Conservation (phyloP, 1,140 invertebrate species). For the Dreissena rostriformis region DNA sequence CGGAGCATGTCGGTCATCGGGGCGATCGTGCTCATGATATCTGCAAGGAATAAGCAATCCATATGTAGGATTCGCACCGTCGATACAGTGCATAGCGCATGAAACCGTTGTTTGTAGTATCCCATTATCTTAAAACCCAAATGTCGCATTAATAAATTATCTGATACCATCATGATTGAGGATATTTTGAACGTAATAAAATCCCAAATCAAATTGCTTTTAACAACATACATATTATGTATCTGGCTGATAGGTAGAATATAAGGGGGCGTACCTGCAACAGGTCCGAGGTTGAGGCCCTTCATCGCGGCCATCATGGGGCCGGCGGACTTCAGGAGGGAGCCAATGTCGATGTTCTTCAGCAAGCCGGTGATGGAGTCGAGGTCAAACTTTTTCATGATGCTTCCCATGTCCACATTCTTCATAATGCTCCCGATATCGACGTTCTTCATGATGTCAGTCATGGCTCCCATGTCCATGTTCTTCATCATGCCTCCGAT, state of each 20-base stretch:
- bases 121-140: too few species aligned
- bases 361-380: slow-evolving; percentile 35
- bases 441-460: slow-evolving; percentile 41
- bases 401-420: slow-evolving; percentile 38
- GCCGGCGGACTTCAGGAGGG: neutral
- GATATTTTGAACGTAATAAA: too few species aligned
- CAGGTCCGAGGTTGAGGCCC: neutral
- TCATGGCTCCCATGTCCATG: slow-evolving; percentile 21
- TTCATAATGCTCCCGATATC: slow-evolving; percentile 31
- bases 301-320: neutral
- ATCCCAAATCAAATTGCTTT: neutral
- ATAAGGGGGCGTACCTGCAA: neutral
- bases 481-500: slow-evolving; percentile 9
- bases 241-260: neutral
- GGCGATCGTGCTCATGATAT: neutral
- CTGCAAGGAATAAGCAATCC: too few species aligned
- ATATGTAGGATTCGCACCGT: too few species aligned
- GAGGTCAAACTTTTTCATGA: slow-evolving; percentile 45
- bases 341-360: slow-evolving; percentile 37
- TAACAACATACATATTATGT: too few species aligned
- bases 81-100: too few species aligned
- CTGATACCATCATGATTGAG: too few species aligned
- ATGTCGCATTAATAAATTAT: too few species aligned
- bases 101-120: too few species aligned
- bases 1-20: slow-evolving; percentile 7